A percentile compares a stretch with the other conserved stretches of the same genome.
phyloP scores from a whole-genome alignment of 2,113 vertebrate genomes.

The Sclerurus mexicanus region DNA sequence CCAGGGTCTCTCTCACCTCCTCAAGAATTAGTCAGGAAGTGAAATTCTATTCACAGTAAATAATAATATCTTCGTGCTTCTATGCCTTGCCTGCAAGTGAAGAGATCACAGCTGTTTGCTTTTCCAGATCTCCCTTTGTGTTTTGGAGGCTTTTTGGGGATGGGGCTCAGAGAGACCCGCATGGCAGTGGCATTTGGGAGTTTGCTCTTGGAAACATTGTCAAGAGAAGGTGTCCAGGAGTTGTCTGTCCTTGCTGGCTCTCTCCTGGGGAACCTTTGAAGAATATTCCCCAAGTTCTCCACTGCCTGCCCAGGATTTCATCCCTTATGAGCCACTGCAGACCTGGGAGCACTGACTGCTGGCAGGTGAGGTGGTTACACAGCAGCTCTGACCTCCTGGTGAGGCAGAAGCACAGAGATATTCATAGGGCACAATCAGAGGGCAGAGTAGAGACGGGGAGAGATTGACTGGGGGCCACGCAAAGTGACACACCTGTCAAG shows the following conservation, averaged over 20 bases:
- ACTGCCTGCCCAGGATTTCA: neutral
- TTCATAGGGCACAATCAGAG: neutral
- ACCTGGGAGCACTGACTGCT: neutral
- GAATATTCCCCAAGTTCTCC: neutral
- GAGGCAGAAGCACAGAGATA: neutral
- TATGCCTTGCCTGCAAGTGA: neutral
- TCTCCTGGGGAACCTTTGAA: neutral
- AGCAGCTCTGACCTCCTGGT: neutral
- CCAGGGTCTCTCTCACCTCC: neutral
- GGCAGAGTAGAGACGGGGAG: neutral
- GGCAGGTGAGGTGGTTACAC: neutral
- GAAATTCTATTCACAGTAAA: neutral
- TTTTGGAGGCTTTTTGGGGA: neutral
- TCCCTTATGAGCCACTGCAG: neutral
- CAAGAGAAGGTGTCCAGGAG: neutral
- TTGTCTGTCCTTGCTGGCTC: neutral
- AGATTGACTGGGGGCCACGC: neutral
- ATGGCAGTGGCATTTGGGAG: neutral
- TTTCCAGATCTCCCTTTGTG: neutral
- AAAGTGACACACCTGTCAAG: slow-evolving; percentile 18
- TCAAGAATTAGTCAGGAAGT: neutral
- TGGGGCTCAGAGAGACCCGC: neutral
- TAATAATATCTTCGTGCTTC: neutral
- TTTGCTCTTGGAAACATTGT: neutral
- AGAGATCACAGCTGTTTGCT: neutral